Conservation (phyloP, 2,797 vertebrate species). For the Neosalanx taihuensis region DNA sequence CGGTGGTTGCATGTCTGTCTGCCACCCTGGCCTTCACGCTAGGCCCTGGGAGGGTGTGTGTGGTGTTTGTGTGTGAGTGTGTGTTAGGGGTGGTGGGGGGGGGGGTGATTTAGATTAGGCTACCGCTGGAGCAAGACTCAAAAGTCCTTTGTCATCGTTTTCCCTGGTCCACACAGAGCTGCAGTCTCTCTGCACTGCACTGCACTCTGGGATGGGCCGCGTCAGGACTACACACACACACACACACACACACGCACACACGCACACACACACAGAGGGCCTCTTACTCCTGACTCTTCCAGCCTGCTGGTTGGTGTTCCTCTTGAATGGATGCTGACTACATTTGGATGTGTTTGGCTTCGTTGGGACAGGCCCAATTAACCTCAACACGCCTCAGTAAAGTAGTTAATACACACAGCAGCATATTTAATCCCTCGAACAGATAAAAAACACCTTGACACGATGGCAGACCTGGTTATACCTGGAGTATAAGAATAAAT, state of each 20-base stretch:
- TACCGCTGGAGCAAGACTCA: constrained; percentile 12
- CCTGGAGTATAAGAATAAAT: no score
- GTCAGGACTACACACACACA: background rate
- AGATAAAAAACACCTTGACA: no score
- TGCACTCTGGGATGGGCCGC: background rate
- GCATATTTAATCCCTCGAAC: no score
- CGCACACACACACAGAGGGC: background rate
- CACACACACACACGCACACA: background rate
- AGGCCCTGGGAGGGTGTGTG: background rate
- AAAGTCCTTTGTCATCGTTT: constrained; percentile 14
- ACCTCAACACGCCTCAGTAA: no score
- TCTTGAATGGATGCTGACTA: background rate
- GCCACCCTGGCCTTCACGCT: constrained; percentile 11
- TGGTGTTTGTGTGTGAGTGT: no score
- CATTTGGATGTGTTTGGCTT: background rate
- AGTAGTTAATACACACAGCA: no score
- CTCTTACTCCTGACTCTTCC: background rate
- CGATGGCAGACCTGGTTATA: no score
- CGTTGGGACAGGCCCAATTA: no score
- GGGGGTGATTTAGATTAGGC: constrained; percentile 7
- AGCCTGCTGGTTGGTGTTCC: background rate
- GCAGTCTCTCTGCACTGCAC: background rate
- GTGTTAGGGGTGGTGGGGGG: background rate
- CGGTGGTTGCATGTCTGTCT: background rate
- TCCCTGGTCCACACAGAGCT: background rate